Base-by-base conservation (phyloP, 2,888 invertebrate species). In the Axea sp. region DNA sequence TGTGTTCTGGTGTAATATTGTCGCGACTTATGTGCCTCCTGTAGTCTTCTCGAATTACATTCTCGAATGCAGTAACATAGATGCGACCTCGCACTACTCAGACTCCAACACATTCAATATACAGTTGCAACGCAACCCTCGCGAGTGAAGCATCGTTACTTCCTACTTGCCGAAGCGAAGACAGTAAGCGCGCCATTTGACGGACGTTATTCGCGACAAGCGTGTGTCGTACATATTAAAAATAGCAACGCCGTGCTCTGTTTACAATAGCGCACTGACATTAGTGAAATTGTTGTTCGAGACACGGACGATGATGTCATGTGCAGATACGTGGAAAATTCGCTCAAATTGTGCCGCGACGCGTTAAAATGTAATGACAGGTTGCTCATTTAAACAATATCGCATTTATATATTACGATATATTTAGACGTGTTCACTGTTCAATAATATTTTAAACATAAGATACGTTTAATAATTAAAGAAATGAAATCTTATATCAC, bases 41-140 rank as follows among this genome's bases (percentile, higher is more conserved):
- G 78, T 74, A 77, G 69, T 30, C 53, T 72, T 79, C 82, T 81
- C 80, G 78, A 77, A 78, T 81, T 82, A 81, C 82, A 73, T 73
- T 76, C 75, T 73, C 78, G 78, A 74, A 77, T 72, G 77, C 80
- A 77, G 76, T 77, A 76, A 80, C 78, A 78, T 80, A 80, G 78
- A 80, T 75, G 55, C 76, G 74, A 74, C 62, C 75, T 75, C 80
- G 74, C 77, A 75, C 75, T 75, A 71, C 69, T 69, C 69, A 69
- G 74, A 74, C 74, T 65, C 60, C 68, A 74, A 69, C 69, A 69
- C 69, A 64, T 74, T 69, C 74, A 74, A 69, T 68, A 74, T 69
- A 65, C 71, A 75, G 75, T 75, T 67, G 67, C 67, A 72, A 75
- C 71, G 65, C 75, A 72, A 72, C 75, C 67, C 71, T 72, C 71